Base-by-base conservation (phyloP, 1,140 invertebrate genomes). In the Aporrectodea caliginosa region DNA sequence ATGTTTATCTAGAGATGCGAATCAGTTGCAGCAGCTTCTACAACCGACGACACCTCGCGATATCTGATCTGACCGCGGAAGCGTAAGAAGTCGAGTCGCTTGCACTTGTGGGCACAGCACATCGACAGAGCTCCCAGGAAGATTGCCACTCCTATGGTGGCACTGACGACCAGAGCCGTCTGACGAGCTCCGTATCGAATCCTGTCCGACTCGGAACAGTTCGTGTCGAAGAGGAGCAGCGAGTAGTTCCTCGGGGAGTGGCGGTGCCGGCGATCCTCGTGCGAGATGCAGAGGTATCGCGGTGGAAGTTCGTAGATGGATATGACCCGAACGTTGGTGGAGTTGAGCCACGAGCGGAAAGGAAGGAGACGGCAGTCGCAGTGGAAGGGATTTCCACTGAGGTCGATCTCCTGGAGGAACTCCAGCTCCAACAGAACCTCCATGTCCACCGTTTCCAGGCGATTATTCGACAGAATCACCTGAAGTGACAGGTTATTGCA, bases 11-110 rank as follows among this genome's bases (percentile, higher is more conserved):
- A 58, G 6, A 58, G 43, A 58, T 58, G 43, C 43, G 43, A 58
- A 58, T 58, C 43, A 22, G 6, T 58, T 22, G 43, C 6, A 58
- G 6, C 6, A 58, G 43, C 43, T n/a, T n/a, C n/a, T n/a, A n/a
- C n/a, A n/a, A n/a, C n/a, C 6, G 78, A 77, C 29, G 80, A 81
- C 29, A 81, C 77, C 35, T 81, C 80, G 34, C 80, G 31, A 70
- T 81, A 81, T 31, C 80, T 35, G 14, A 81, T 76, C 33, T 81
- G 80, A 77, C 80, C 74, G 29, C 73, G 22, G 34, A 58, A 58
- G 6, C 43, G 6, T 22, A 6, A 6, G 43, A 58, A 58, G n/a
- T 58, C 43, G 6, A 58, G 22, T 58, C 43, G 43, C 43, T 58
- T 58, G 43, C 43, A 58, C 6, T 58, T 58, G 43, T 58, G 43